These are phyloP conservation scores for Ictidomys tridecemlineatus DNA, from an alignment of 2,113 vertebrate genomes.

Conservation along the genomic window DNA sequence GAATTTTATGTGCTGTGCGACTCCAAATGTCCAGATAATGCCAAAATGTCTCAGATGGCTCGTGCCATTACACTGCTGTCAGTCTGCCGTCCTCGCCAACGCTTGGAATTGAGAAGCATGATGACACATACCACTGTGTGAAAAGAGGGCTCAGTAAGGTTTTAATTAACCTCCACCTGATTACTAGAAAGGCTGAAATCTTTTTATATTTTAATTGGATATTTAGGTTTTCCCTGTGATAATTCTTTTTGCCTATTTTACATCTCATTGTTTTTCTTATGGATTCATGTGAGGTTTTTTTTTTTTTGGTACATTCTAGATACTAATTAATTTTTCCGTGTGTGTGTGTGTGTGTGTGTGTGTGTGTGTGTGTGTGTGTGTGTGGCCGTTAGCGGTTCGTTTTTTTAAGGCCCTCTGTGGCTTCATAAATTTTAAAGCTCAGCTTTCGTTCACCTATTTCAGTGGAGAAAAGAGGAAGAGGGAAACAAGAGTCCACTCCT, in stretches of 20 bases:
- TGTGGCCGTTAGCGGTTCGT: background rate
- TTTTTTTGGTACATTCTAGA: background rate
- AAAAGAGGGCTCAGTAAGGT: background rate
- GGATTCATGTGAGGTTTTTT: background rate
- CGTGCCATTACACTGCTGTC: background rate
- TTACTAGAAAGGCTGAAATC: background rate
- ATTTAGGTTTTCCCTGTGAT: conserved; percentile 3
- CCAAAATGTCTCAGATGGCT: background rate
- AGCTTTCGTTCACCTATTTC: background rate
- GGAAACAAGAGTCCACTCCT: background rate
- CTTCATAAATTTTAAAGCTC: background rate
- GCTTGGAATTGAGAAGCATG: background rate
- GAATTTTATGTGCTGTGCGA: background rate
- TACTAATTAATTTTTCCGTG: background rate
- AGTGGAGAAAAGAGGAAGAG: background rate
- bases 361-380: too few species aligned
- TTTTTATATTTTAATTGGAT: background rate
- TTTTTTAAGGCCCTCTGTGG: background rate
- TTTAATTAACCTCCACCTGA: background rate
- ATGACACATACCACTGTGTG: background rate
- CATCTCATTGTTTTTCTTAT: background rate
- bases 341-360: too few species aligned
- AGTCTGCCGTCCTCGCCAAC: background rate
- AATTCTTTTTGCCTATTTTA: background rate
- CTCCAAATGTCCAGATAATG: background rate